Evolutionary conservation across 1,140 invertebrate species (phyloP), one percentile per base, ranked within the genome.

Genomic region (Diorhabda carinulata): DNA sequence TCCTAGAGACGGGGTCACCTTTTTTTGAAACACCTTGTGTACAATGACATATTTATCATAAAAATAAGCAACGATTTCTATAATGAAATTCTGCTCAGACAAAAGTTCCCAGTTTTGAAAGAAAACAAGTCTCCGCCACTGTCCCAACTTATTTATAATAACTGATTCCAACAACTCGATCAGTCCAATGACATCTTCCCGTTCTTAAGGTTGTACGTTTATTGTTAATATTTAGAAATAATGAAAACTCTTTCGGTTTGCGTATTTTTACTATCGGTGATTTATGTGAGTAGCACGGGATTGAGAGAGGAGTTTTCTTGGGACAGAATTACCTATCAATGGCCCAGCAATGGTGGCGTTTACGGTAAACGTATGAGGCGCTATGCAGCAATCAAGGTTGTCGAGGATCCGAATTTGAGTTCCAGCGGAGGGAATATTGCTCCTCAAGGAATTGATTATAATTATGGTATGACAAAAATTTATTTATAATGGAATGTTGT

Each of bases 301-400:
- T 43, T 73, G 6, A 70, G 66, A 43, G 74, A 78, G 68, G 79
- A 80, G 62, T 80, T 80, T 68, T 74, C 75, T 40, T 80, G 79
- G 79, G 76, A 69, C 58, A 71, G 76, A 6, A 79, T 80, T 4
- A 76, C 69, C 67, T 80, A 76, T 64, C 74, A 71, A 2, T 77
- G 76, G 73, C 71, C 73, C 9, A 47, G 10, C 45, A 61, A 67
- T 66, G 42, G 41, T n/a, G 6, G 43, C 3, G 7, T 10, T 10
- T n/a, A 43, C 3, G 41, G 52, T 43, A 3, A 56, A 5, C 8
- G 40, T 57, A 40, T 41, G 10, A 57, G 10, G 42, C n/a, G 7
- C 44, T 8, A 41, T 61, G 42, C n/a, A 42, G 43, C 44, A 52
- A 8, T 42, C 9, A 9, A 5, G 44, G 68, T 45, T 59, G 57